Percentiles rank a stretch among this genome's conserved stretches.
Conservation (phyloP, 2,888 invertebrate species). For the Xiphydria camelus region DNA sequence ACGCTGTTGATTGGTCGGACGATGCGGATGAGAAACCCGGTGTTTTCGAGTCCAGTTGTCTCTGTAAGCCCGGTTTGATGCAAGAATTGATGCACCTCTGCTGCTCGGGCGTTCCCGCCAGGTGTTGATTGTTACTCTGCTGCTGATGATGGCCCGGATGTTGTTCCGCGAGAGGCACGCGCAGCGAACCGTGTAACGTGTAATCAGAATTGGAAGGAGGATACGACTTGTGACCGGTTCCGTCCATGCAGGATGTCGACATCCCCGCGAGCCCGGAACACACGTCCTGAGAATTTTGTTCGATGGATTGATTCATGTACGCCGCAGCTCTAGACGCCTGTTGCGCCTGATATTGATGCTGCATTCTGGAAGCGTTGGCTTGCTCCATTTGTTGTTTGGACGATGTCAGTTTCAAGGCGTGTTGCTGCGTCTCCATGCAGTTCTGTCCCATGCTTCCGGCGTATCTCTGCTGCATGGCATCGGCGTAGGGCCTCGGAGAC, state of each 20-base stretch:
- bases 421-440: constrained; percentile 33
- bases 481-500: constrained; percentile 27
- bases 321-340: constrained; percentile 18
- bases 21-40: constrained; percentile 24
- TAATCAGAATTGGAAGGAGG: constrained; percentile 19
- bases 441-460: constrained; percentile 28
- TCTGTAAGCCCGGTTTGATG: constrained; percentile 16
- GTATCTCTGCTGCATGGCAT: constrained; percentile 38
- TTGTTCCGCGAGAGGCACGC: constrained; percentile 14
- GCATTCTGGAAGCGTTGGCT: constrained; percentile 17
- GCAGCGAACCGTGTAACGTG: constrained; percentile 14
- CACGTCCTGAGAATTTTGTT: constrained; percentile 19
- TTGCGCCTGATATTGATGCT: constrained; percentile 33
- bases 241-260: constrained; percentile 20
- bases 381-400: constrained; percentile 34
- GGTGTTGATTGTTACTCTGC: constrained; percentile 21
- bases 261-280: constrained; percentile 13
- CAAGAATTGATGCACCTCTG: constrained; percentile 23
- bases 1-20: constrained; percentile 28
- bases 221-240: constrained; percentile 16
- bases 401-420: constrained; percentile 20
- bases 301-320: constrained; percentile 16
- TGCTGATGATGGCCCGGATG: constrained; percentile 13
- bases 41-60: constrained; percentile 30
- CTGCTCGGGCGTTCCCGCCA: constrained; percentile 23